Evolutionary conservation across 2,797 vertebrate genomes (phyloP), one percentile per base, ranked within the genome.

Genomic region (Rachycentron canadum): DNA sequence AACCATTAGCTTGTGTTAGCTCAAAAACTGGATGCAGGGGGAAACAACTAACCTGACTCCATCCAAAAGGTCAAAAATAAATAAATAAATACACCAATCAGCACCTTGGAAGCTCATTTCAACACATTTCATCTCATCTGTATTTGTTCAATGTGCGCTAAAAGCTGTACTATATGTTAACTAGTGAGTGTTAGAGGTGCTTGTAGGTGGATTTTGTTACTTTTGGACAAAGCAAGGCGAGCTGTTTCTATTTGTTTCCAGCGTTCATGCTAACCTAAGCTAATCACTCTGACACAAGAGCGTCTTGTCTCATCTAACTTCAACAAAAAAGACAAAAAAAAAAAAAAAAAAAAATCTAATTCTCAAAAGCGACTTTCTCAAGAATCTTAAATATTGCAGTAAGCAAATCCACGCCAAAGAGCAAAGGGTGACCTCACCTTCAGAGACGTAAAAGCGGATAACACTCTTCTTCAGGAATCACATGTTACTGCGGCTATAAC

Each of bases 401-500:
- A n/a, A 38, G 41, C 12, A 43, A 62, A 67, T 25, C 3, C 5
- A 28, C 38, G 0, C 13, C 19, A 59, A 38, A n/a, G 23, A 26
- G 1, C 1, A 23, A 10, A 1, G 9, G 2, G 21, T 12, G 4
- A 28, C 7, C 83, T 86, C 89, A 94, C 93, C 92, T 90, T 88
- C 40, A 68, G 70, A 81, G 83, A 91, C 80, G 86, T 78, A 79
- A 67, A 64, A 66, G 79, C 11, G 36, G 75, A 72, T 43, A 60
- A 32, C 66, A 65, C 76, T 60, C 40, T 23, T 36, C 71, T 67
- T 84, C 82, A 88, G 79, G 79, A 84, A 68, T 94, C 89, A 94
- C 91, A 92, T 94, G 88, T 79, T 92, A 92, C 72, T 70, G 58
- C 9, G 16, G 81, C 78, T 69, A 86, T 43, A 88, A 58, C 86